A percentile compares a stretch with the other conserved stretches of the same genome.
These are phyloP conservation scores for Mylabris sibirica DNA, from an alignment of 2,888 invertebrate genomes.

Conservation along the genomic window DNA sequence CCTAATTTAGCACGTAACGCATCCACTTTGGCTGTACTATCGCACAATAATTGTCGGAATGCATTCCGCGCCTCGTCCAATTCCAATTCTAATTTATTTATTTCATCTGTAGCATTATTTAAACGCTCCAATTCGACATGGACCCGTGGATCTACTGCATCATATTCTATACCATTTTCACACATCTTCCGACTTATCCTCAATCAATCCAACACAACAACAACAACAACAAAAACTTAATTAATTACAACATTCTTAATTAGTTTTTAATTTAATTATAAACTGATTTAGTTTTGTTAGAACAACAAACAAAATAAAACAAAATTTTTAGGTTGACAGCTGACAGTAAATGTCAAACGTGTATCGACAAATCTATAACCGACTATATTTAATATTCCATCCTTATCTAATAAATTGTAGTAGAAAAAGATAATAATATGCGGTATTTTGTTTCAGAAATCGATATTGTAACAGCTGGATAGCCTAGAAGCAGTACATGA, in stretches of 20 bases:
- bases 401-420: background rate
- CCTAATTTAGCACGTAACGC: conserved; percentile 82
- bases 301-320: conserved; percentile 24
- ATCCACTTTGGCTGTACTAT: conserved; percentile 84
- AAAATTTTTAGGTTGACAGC: conserved; percentile 33
- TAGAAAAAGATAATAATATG: background rate
- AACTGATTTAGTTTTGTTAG: background rate
- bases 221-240: background rate
- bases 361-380: background rate
- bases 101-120: conserved; percentile 91
- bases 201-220: background rate
- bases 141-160: conserved; percentile 82
- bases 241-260: conserved; percentile 4
- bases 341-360: conserved; percentile 20
- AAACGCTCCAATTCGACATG: conserved; percentile 89
- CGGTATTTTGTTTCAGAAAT: background rate
- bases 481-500: background rate
- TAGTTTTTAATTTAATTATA: background rate
- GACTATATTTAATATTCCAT: background rate
- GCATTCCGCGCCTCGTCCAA: conserved; percentile 85
- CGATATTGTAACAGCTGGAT: background rate
- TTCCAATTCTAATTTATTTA: conserved; percentile 89
- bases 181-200: conserved; percentile 60
- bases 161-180: conserved; percentile 68
- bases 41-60: conserved; percentile 82